These are phyloP conservation scores for Vimba vimba DNA, from an alignment of 2,113 vertebrate species.

Conservation along the genomic window DNA sequence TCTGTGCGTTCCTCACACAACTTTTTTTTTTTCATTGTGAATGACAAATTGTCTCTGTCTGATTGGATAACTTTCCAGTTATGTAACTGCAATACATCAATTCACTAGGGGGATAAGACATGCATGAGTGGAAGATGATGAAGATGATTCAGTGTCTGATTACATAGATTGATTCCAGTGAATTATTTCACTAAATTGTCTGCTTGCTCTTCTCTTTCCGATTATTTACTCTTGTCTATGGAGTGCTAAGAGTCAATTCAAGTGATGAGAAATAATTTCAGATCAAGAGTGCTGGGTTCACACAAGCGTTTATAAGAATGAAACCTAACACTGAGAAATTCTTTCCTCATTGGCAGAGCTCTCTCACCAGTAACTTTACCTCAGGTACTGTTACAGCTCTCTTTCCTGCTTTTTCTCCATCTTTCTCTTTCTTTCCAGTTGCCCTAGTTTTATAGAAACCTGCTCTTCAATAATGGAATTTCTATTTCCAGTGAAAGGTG, in stretches of 20 bases:
- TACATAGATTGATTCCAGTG: constrained; percentile 4
- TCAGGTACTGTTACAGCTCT: constrained; percentile 2
- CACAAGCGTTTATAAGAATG: not conserved
- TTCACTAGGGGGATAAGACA: not conserved
- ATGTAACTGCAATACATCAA: constrained; percentile 8
- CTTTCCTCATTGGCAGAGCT: not conserved
- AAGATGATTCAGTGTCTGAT: constrained; percentile 25
- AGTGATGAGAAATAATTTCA: constrained; percentile 20
- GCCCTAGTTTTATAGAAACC: constrained; percentile 38
- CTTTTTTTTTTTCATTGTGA: not conserved
- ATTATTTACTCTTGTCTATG: constrained; percentile 21
- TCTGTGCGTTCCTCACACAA: not conserved
- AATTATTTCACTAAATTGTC: constrained; percentile 1
- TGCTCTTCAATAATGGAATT: constrained; percentile 32
- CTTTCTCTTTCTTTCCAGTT: not conserved
- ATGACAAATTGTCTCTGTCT: not conserved
- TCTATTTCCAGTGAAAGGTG: constrained; percentile 13
- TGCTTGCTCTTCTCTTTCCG: not conserved
- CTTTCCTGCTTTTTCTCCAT: constrained; percentile 24
- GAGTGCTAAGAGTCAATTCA: constrained; percentile 13
- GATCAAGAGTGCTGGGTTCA: constrained; percentile 6
- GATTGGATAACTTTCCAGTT: constrained; percentile 8
- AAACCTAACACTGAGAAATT: constrained; percentile 30
- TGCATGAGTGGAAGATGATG: constrained; percentile 4
- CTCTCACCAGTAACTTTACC: constrained; percentile 18